Conservation (phyloP, 2,888 invertebrate genomes). For the Epicampocera succincta region DNA sequence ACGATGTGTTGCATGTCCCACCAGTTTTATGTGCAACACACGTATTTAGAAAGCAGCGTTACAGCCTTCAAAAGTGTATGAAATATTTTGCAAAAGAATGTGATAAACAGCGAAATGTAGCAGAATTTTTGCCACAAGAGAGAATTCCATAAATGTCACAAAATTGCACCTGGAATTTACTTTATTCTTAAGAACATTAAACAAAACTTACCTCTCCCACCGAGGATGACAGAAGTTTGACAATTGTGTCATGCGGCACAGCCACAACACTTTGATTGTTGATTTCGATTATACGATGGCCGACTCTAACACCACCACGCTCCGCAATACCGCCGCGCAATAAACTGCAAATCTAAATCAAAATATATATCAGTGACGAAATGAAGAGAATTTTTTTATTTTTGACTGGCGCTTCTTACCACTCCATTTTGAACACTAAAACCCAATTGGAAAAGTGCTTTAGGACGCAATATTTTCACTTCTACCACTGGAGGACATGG, state of each 20-base stretch:
- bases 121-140: too few relatives aligned
- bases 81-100: too few relatives aligned
- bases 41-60: too few relatives aligned
- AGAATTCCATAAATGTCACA: too few relatives aligned
- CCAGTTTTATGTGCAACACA: too few relatives aligned
- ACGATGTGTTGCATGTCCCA: too few relatives aligned
- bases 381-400: not conserved
- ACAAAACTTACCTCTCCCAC: conserved; percentile 93
- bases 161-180: too few relatives aligned
- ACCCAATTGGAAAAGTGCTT: conserved; percentile 99
- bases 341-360: conserved; percentile 94
- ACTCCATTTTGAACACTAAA: conserved; percentile 99
- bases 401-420: conserved; percentile 83
- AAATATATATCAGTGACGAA: conserved; percentile 58
- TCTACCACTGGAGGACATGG: conserved; percentile 99
- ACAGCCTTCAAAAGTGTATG: too few relatives aligned
- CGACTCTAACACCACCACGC: conserved; percentile 98
- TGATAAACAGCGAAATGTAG: too few relatives aligned
- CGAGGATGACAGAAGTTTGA: conserved; percentile 98
- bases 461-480: conserved; percentile 99
- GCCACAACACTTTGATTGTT: conserved; percentile 99
- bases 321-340: conserved; percentile 99
- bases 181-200: too few relatives aligned
- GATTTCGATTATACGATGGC: conserved; percentile 99
- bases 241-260: conserved; percentile 99